Base-by-base conservation (phyloP, 2,888 invertebrate species). In the Timandra comae region DNA sequence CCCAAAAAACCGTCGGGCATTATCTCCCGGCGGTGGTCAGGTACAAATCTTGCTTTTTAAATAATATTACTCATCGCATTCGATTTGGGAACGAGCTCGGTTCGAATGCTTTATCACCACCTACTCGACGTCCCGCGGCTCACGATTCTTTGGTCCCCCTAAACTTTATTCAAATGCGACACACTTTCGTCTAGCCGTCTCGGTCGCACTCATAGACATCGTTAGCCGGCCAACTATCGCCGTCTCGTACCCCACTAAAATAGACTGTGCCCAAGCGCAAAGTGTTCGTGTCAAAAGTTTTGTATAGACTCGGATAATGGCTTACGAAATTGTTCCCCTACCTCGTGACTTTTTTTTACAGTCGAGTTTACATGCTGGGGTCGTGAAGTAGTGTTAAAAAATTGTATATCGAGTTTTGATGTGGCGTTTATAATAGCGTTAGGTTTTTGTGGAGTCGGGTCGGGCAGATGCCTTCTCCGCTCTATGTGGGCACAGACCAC, bases 81-180 rank as follows among this genome's bases (percentile, higher is more conserved):
- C 78, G 82, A 82, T 82, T 82, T 81, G 78, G 80, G 78, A 82
- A 69, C 77, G 73, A 68, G 71, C 75, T 69, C 69, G 70, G 80
- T 79, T 76, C 81, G 79, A 78, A 85, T 84, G 82, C 81, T 86
- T 84, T 84, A 85, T 82, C 82, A 81, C 86, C 86, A 85, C 86
- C 86, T 84, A 85, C 82, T 85, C 81, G 81, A 75, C 75, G 63
- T 80, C 84, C 84, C 82, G 81, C 71, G 66, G 82, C 57, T 81
- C 76, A 72, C 71, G 66, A 70, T 67, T 77, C 67, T 76, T 66
- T 71, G 71, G 78, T 77, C 75, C 84, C 82, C 85, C 79, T 75
- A 84, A 84, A 84, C 78, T 81, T 81, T 80, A 80, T 80, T 80
- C 77, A 77, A 78, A 81, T 79, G 77, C 77, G 75, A 75, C 79